phyloP scores from a whole-genome alignment of 2,797 vertebrate genomes.

The Cirrhinus mrigala region DNA sequence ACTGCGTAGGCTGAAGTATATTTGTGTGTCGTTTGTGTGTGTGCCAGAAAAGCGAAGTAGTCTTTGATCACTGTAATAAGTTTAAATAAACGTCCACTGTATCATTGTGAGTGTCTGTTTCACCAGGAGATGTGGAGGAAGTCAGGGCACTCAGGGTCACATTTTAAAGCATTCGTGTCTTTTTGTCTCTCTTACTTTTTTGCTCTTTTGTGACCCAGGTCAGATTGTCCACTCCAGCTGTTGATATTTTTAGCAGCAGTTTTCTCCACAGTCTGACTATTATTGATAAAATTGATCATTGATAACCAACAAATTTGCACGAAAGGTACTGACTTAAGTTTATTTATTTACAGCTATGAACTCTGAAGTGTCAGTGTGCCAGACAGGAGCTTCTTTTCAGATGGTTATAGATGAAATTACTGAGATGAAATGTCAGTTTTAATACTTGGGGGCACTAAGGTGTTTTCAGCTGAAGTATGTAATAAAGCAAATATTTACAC shows the following conservation, averaged over 20 bases:
- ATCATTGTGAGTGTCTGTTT: not conserved
- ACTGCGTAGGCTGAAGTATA: not conserved
- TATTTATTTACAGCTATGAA: not conserved
- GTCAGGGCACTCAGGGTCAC: constrained; percentile 13
- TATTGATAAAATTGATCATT: not conserved
- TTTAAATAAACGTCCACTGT: constrained; percentile 24
- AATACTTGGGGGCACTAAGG: not conserved
- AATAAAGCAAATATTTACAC: not conserved
- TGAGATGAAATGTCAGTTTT: not conserved
- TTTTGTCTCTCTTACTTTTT: not conserved
- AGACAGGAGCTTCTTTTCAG: not conserved
- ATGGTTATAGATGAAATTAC: not conserved
- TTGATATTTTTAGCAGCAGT: not conserved
- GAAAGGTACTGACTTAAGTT: not conserved
- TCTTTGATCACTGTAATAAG: constrained; percentile 12
- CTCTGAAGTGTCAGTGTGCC: not conserved
- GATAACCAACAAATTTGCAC: not conserved
- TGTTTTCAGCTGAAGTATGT: not conserved
- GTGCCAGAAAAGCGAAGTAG: not conserved
- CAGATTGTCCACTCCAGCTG: not conserved
- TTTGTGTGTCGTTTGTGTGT: not conserved
- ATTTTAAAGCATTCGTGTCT: not conserved
- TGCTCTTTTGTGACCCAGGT: not conserved
- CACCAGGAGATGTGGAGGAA: constrained; percentile 14
- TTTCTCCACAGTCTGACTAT: not conserved